Evolutionary conservation across 2,888 invertebrate species (phyloP).

Genomic region (Acheta domesticus): DNA sequence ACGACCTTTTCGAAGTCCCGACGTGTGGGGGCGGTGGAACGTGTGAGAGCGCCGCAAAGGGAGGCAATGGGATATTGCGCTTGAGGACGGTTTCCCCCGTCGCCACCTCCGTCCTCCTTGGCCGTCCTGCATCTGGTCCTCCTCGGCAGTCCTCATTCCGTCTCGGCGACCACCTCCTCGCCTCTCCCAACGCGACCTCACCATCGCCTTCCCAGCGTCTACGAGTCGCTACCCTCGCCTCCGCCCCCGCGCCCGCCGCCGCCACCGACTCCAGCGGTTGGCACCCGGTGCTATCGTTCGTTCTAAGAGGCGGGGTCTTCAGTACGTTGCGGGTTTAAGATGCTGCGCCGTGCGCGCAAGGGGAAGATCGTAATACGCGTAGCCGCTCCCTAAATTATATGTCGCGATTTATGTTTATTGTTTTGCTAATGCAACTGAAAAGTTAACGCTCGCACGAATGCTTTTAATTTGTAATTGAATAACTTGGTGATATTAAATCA

Average conservation of each 20-base stretch:
- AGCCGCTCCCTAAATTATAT: neutral
- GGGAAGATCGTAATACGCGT: neutral
- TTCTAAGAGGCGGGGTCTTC: neutral
- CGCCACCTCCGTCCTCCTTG: too few relatives aligned
- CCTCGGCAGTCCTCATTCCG: too few relatives aligned
- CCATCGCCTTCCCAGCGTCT: too few relatives aligned
- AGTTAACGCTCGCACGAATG: neutral
- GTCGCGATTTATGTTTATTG: neutral
- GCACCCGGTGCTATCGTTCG: too few relatives aligned
- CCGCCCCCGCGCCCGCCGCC: neutral
- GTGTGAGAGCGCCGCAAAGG: neutral
- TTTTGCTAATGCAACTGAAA: constrained; percentile 2
- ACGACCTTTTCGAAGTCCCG: neutral
- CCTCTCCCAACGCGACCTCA: too few relatives aligned
- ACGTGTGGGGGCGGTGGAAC: neutral
- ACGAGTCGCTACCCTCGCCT: neutral
- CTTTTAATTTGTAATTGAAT: neutral
- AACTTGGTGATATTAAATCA: neutral
- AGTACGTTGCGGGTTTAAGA: neutral
- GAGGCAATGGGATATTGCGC: too few relatives aligned
- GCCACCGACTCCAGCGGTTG: neutral
- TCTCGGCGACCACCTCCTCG: too few relatives aligned
- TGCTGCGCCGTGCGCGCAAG: neutral
- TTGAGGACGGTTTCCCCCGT: too few relatives aligned
- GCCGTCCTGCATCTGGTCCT: too few relatives aligned